These are phyloP conservation scores for Sciurus niger DNA, from an alignment of 2,113 vertebrate species.

Conservation along the genomic window DNA sequence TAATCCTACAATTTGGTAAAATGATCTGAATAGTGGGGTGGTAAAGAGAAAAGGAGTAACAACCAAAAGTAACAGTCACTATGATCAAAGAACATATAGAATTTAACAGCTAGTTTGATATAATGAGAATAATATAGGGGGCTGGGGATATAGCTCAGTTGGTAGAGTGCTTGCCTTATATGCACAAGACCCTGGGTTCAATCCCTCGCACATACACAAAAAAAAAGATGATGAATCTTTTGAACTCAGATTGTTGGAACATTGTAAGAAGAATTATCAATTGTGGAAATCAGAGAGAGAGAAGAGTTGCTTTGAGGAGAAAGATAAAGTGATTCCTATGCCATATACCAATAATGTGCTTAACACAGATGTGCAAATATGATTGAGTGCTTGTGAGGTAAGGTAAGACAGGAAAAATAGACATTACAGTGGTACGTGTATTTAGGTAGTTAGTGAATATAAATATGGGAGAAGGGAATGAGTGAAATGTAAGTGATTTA, in stretches of 20 bases:
- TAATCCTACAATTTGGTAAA: not conserved
- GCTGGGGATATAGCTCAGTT: too few species aligned
- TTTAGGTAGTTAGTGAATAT: not conserved
- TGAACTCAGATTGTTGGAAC: not conserved
- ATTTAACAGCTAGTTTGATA: not conserved
- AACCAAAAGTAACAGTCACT: not conserved
- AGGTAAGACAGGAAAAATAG: not conserved
- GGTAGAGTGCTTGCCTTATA: too few species aligned
- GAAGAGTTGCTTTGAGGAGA: not conserved
- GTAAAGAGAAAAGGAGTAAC: conserved; percentile 18
- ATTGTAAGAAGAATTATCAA: not conserved
- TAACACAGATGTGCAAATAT: not conserved
- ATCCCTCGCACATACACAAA: too few species aligned
- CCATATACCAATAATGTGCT: not conserved
- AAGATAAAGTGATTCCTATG: not conserved
- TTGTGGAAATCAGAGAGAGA: not conserved
- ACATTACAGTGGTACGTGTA: not conserved
- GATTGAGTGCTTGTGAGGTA: not conserved
- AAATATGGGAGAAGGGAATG: not conserved
- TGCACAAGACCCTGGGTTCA: too few species aligned
- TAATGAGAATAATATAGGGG: not conserved
- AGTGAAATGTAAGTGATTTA: conserved; percentile 6
- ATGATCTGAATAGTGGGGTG: not conserved
- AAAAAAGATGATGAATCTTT: not conserved
- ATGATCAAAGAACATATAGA: not conserved